These are phyloP conservation scores for Acipenser ruthenus DNA, from an alignment of 2,797 vertebrate genomes.

Conservation along the genomic window DNA sequence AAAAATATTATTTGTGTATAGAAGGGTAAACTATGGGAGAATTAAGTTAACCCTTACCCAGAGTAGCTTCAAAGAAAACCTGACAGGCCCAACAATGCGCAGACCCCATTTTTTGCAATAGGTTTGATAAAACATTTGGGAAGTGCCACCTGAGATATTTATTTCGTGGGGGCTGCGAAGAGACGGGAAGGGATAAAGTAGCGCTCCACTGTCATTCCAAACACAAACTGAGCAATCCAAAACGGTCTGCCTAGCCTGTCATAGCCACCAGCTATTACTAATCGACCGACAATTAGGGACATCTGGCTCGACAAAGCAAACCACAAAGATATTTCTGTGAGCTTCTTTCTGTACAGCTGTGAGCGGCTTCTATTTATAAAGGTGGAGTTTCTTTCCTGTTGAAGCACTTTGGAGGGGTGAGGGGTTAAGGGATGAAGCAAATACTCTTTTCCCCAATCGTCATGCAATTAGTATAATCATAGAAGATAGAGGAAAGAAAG, in stretches of 20 bases:
- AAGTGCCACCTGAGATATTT: no score
- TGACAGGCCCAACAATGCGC: no score
- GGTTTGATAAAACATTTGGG: no score
- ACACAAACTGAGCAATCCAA: neutral
- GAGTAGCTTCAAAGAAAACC: no score
- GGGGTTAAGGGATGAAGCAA: constrained; percentile 37
- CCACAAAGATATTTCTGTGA: constrained; percentile 18
- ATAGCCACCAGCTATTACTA: constrained; percentile 13
- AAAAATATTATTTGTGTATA: no score
- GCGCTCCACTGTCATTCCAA: no score
- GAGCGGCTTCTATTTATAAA: constrained; percentile 8
- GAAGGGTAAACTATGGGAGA: no score
- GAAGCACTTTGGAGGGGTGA: constrained; percentile 9
- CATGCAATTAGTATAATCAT: constrained; percentile 30
- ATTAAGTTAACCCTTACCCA: no score
- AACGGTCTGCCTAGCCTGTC: constrained; percentile 14
- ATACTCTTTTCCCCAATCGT: constrained; percentile 25
- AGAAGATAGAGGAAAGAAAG: constrained; percentile 29
- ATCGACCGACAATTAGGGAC: constrained; percentile 16
- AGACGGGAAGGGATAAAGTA: no score
- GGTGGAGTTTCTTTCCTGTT: constrained; percentile 3
- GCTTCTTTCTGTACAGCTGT: neutral
- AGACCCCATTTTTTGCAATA: no score
- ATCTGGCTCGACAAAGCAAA: constrained; percentile 22
- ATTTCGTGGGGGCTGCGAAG: no score